Evolutionary conservation across 1,140 invertebrate species (phyloP), one percentile per base, ranked within the genome.

Genomic region (Heliconius congener): DNA sequence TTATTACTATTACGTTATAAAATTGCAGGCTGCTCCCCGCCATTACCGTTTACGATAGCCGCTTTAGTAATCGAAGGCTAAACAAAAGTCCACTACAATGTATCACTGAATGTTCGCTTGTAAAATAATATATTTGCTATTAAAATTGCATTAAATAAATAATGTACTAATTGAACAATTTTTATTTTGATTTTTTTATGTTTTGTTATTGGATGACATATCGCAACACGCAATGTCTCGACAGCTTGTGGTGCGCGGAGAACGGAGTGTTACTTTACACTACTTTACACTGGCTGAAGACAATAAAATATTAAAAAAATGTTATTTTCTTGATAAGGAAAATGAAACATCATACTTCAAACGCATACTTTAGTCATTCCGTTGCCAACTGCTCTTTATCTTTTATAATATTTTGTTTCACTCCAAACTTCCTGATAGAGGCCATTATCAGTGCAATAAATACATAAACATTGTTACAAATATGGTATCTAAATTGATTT

Each of bases 381-480:
- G 52, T 60, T 46, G 13, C 72, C 34, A 66, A 60, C 74, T 9
- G 23, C n/a, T 39, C 8, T 30, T 70, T 70, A 70, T 76, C 74
- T 30, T n/a, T 30, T 46, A 76, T 4, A 42, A 23, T 37, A 70
- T 76, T 70, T 18, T 23, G 23, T 74, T n/a, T 34, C 13, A 46
- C 60, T 75, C 2, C 23, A 8, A 42, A 42, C 11, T 66, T 37
- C 74, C 34, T 6, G 30, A 75, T 37, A 76, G 37, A 55, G 23
- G 55, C 27, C 74, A 70, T 70, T 76, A 76, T 76, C 60, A 75
- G 9, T 70, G 8, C 30, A 30, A 34, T 57, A 57, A 57, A 57
- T 66, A 75, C 50, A 74, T 74, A 57, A 74, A 74, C 23, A 75
- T 42, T 66, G 37, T 75, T 74, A 27, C 55, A 39, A 13, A 16